Evolutionary conservation across 2,113 vertebrate species (phyloP).

Genomic region (Lepus americanus): DNA sequence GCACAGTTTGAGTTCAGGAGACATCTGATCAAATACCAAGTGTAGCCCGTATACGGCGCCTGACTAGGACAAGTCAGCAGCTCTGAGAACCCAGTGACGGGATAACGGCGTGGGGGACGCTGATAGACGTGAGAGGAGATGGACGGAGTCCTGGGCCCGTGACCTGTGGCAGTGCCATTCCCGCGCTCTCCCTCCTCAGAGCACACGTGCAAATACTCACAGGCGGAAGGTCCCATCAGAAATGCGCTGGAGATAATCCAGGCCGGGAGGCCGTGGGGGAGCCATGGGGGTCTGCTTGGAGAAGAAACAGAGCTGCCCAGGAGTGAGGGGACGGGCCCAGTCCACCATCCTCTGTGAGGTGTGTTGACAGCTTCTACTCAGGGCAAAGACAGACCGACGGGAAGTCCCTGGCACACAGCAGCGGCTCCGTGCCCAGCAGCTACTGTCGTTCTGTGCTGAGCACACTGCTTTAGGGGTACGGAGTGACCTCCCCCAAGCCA

Average conservation of each 20-base stretch:
- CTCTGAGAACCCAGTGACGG: neutral
- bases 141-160: neutral
- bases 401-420: neutral
- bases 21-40: neutral
- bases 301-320: neutral
- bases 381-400: neutral
- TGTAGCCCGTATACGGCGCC: neutral
- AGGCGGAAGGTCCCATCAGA: neutral
- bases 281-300: neutral
- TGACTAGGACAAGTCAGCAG: neutral
- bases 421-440: neutral
- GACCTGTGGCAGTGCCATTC: too few relatives aligned
- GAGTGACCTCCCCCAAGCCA: neutral
- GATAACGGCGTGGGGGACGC: neutral
- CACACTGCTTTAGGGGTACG: neutral
- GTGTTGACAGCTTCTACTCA: constrained; percentile 11
- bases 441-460: neutral
- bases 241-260: constrained; percentile 8
- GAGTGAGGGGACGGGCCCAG: neutral
- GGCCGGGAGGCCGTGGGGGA: neutral
- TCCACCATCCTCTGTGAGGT: neutral
- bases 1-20: neutral
- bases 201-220: too few relatives aligned
- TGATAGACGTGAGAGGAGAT: neutral
- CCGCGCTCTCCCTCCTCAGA: too few relatives aligned